These are phyloP conservation scores for Hyles euphorbiae DNA, from an alignment of 1,140 invertebrate genomes.

Conservation along the genomic window DNA sequence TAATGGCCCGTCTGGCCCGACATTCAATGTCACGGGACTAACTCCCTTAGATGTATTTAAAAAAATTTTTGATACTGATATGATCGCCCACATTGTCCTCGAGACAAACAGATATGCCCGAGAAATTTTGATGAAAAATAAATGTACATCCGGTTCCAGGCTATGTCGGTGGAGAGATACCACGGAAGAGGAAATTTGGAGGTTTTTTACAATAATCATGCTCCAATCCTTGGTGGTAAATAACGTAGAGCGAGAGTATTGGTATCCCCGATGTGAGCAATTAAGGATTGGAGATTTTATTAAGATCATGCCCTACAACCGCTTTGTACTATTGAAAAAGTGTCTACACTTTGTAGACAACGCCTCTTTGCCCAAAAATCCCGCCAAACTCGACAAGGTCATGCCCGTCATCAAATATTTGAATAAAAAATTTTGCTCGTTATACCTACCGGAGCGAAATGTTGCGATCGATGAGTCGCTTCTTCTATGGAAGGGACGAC, in stretches of 20 bases:
- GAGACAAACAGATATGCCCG: slow-evolving; percentile 10
- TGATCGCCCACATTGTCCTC: background rate
- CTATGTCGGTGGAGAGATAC: slow-evolving; percentile 12
- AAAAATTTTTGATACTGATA: too few relatives aligned
- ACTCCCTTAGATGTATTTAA: slow-evolving; percentile 10
- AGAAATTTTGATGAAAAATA: background rate
- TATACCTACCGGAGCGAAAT: slow-evolving; percentile 20
- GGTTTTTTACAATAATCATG: slow-evolving; percentile 15
- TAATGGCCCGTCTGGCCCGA: slow-evolving; percentile 6
- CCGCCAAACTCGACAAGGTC: slow-evolving; percentile 15
- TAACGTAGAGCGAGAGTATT: slow-evolving; percentile 21
- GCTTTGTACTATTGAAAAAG: slow-evolving; percentile 12
- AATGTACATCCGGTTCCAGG: background rate
- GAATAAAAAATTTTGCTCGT: slow-evolving; percentile 16
- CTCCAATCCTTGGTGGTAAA: slow-evolving; percentile 9
- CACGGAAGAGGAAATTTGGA: slow-evolving; percentile 12
- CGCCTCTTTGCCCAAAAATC: slow-evolving; percentile 6
- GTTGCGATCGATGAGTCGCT: slow-evolving; percentile 22
- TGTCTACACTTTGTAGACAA: too few relatives aligned
- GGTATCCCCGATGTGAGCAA: slow-evolving; percentile 10
- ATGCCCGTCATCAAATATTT: slow-evolving; percentile 12
- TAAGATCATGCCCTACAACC: slow-evolving; percentile 13
- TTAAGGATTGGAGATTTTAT: slow-evolving; percentile 13
- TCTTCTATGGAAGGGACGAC: slow-evolving; percentile 12
- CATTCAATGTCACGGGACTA: slow-evolving; percentile 10